Evolutionary conservation across 2,888 invertebrate species (phyloP), one percentile per base, ranked within the genome.

Genomic region (Philaethria dido): DNA sequence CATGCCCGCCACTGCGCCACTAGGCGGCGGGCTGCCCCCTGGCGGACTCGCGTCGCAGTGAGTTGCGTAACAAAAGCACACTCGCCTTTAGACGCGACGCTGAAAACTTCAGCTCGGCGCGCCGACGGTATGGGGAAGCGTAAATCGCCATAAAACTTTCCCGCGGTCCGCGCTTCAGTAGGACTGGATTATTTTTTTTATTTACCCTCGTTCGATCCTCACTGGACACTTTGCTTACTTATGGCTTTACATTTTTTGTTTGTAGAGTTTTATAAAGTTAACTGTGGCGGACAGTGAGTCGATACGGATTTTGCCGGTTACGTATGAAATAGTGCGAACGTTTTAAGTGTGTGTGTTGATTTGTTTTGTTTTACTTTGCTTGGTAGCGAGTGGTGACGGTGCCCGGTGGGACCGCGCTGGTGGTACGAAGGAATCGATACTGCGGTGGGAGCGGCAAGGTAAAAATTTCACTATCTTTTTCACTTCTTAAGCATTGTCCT

Each of bases 1-100:
- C 92, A 92, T 90, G 92, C 92, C 78, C 88, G 91, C 79, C 91
- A 92, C 89, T 92, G 92, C 92, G 92, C 92, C 92, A 92, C 89
- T 87, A 76, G 82, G 79, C 84, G 78, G 80, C 84, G 85, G 87
- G 87, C 86, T 89, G 89, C 92, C 92, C 92, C 90, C 92, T 91
- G 84, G 91, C 85, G 91, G 91, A 82, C 80, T 82, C 78, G 80
- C 87, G 81, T 81, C 87, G 91, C 92, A 92, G 86, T 87, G 85
- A 86, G 80, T 92, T 92, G 92, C 92, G 92, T 92, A 92, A 92
- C 92, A 86, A 87, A 84, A 88, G 85, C 89, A 88, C 89, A 89
- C 85, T 90, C 86, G 87, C 81, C 85, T 85, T 79, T 83, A 79
- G 84, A 82, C 89, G 85, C 80, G 85, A 81, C 88, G 83, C 85